phyloP scores from a whole-genome alignment of 2,797 vertebrate species.

The Pseudotriccus pelzelni region DNA sequence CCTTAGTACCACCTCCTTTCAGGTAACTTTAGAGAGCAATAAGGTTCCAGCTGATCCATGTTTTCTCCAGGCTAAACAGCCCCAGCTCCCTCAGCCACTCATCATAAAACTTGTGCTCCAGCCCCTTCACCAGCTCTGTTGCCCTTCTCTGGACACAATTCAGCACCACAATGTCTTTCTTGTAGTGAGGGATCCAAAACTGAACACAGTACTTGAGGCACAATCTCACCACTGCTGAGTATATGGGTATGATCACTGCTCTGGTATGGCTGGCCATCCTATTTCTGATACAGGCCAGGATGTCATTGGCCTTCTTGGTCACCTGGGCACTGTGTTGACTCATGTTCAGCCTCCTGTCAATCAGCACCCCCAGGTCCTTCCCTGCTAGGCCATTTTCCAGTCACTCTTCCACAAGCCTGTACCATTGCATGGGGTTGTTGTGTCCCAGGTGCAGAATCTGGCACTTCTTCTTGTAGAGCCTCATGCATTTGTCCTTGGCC shows the following conservation, averaged over 20 bases:
- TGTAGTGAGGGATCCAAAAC: neutral
- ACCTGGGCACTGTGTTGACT: neutral
- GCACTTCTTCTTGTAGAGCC: too few species aligned
- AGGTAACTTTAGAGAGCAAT: fast-evolving
- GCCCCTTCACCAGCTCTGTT: neutral
- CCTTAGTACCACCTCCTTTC: neutral
- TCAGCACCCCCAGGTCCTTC: fast-evolving
- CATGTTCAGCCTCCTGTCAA: neutral
- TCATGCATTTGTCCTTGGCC: fast-evolving
- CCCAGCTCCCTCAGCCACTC: neutral
- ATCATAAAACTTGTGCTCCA: neutral
- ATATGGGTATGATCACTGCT: neutral
- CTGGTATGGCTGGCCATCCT: neutral
- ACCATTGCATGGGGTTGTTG: neutral
- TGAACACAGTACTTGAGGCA: fast-evolving
- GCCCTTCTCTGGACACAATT: neutral
- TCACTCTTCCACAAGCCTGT: neutral
- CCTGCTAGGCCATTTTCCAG: neutral
- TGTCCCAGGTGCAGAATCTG: fast-evolving
- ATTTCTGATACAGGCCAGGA: neutral
- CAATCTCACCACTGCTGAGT: neutral
- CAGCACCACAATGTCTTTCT: neutral
- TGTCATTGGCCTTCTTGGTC: neutral
- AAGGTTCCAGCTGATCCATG: fast-evolving
- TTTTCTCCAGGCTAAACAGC: neutral